These are phyloP conservation scores for Sarcophaga caerulescens DNA, from an alignment of 2,888 invertebrate genomes.

Conservation along the genomic window DNA sequence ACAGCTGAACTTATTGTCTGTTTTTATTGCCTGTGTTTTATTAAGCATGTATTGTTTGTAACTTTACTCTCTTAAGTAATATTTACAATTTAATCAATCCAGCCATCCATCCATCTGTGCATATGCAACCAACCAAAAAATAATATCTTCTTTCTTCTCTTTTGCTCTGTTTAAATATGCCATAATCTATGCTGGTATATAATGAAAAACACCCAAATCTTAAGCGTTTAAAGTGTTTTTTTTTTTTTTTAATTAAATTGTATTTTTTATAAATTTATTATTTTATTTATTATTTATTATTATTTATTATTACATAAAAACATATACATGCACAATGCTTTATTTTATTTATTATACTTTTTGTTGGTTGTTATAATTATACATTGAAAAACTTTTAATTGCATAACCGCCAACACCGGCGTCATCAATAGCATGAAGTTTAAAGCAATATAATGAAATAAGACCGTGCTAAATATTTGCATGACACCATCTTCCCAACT, in stretches of 20 bases:
- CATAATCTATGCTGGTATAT: not conserved
- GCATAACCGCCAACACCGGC: constrained; percentile 49
- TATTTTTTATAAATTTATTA: constrained; percentile 26
- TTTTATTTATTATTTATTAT: not conserved
- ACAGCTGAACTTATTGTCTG: constrained; percentile 29
- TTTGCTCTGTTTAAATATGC: constrained; percentile 31
- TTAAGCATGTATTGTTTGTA: not conserved
- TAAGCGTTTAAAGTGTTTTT: constrained; percentile 23
- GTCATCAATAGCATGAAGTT: constrained; percentile 25
- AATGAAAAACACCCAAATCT: constrained; percentile 40
- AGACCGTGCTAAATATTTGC: constrained; percentile 47
- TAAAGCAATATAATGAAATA: constrained; percentile 31
- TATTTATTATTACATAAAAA: constrained; percentile 63
- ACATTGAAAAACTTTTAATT: constrained; percentile 55
- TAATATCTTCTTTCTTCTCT: constrained; percentile 29
- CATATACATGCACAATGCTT: not conserved
- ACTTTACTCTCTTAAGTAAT: constrained; percentile 54
- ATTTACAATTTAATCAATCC: constrained; percentile 48
- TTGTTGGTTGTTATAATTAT: constrained; percentile 23
- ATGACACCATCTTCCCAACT: constrained; percentile 4
- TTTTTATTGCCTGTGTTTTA: not conserved
- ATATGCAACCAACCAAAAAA: constrained; percentile 55
- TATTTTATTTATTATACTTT: constrained; percentile 11
- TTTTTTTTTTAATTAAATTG: constrained; percentile 49
- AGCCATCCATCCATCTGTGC: constrained; percentile 21